Evolutionary conservation across 2,797 vertebrate species (phyloP).

Genomic region (Scarus forsteni): DNA sequence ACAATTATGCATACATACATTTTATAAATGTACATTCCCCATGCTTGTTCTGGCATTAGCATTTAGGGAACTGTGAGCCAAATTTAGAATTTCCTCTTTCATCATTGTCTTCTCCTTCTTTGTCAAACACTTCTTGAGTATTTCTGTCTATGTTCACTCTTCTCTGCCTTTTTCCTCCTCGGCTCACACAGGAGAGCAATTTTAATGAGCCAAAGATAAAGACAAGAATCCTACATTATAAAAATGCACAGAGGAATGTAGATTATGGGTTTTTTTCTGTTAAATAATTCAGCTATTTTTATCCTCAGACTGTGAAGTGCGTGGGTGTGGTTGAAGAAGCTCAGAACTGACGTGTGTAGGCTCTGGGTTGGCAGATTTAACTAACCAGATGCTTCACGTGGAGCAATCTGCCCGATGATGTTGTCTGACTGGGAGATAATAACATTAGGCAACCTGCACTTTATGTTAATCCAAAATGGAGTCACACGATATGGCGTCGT

Average conservation of each 20-base stretch:
- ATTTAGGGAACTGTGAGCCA: slow-evolving; percentile 42
- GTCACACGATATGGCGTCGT: slow-evolving; percentile 14
- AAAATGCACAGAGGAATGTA: slow-evolving; percentile 61
- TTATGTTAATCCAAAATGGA: slow-evolving; percentile 31
- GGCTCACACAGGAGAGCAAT: slow-evolving; percentile 33
- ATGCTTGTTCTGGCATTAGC: neutral
- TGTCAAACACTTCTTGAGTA: slow-evolving; percentile 37
- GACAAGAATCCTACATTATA: slow-evolving; percentile 53
- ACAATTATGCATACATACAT: too few species aligned
- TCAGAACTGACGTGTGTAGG: slow-evolving; percentile 52
- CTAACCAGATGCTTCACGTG: slow-evolving; percentile 58
- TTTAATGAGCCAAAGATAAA: slow-evolving; percentile 72
- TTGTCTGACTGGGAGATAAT: slow-evolving; percentile 45
- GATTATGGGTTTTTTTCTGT: slow-evolving; percentile 52
- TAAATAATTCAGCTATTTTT: slow-evolving; percentile 60
- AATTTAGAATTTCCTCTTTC: slow-evolving; percentile 47
- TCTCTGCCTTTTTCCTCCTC: slow-evolving; percentile 50
- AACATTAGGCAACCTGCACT: slow-evolving; percentile 42
- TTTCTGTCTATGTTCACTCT: slow-evolving; percentile 38
- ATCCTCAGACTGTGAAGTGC: slow-evolving; percentile 63
- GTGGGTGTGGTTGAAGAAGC: slow-evolving; percentile 63
- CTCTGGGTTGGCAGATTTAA: slow-evolving; percentile 55
- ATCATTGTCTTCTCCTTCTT: slow-evolving; percentile 21
- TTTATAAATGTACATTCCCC: too few species aligned
- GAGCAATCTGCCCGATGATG: slow-evolving; percentile 51